Evolutionary conservation across 2,888 invertebrate genomes (phyloP).

Genomic region (Protodeltote pygarga): DNA sequence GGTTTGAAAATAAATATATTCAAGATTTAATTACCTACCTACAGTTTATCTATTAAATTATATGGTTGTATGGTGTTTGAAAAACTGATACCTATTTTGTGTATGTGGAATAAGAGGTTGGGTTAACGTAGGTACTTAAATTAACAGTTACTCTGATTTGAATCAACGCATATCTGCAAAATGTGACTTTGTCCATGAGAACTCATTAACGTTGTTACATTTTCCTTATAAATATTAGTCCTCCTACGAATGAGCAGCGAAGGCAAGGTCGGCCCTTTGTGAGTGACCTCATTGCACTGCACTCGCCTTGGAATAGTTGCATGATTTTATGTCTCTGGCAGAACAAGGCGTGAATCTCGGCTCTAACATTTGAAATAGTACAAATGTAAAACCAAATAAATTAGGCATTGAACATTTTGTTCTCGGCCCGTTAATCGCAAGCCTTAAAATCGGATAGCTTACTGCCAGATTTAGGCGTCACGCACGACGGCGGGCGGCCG

Average conservation of each 20-base stretch:
- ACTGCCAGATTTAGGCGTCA: slow-evolving; percentile 55
- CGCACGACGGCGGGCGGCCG: too few relatives aligned
- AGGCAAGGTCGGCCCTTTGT: slow-evolving; percentile 82
- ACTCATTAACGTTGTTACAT: slow-evolving; percentile 22
- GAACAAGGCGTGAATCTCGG: slow-evolving; percentile 62
- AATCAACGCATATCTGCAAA: too few relatives aligned
- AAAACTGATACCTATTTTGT: too few relatives aligned
- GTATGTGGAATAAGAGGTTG: too few relatives aligned
- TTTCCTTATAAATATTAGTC: slow-evolving; percentile 59
- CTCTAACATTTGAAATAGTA: slow-evolving; percentile 49
- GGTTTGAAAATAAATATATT: too few relatives aligned
- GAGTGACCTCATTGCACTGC: slow-evolving; percentile 80
- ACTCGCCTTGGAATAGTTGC: slow-evolving; percentile 84
- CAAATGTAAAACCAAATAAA: slow-evolving; percentile 47
- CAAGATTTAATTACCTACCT: too few relatives aligned
- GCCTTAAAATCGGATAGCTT: slow-evolving; percentile 52
- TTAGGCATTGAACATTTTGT: not conserved
- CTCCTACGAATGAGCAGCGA: slow-evolving; percentile 72
- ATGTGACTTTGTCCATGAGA: not conserved
- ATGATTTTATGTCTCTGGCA: slow-evolving; percentile 76
- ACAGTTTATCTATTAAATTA: too few relatives aligned
- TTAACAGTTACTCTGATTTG: too few relatives aligned
- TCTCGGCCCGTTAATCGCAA: slow-evolving; percentile 20
- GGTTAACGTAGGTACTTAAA: too few relatives aligned
- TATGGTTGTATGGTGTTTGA: too few relatives aligned